These are phyloP conservation scores for Orchesellides sinensis DNA, from an alignment of 2,888 invertebrate genomes.

Conservation along the genomic window DNA sequence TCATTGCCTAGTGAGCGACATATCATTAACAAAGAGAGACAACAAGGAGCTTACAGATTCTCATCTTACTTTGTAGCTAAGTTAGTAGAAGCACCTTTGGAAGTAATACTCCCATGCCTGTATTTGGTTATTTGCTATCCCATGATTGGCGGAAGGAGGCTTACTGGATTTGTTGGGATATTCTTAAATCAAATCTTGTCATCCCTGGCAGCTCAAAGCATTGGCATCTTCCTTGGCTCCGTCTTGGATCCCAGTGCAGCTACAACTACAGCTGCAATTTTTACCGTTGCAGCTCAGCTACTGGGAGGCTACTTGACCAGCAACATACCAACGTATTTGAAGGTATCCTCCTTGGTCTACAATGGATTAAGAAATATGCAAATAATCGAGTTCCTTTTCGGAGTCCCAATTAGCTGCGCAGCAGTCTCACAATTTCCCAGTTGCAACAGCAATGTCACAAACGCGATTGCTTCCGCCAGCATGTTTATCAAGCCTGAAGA, in stretches of 20 bases:
- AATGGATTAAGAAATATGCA: slow-evolving; percentile 90
- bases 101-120: slow-evolving; percentile 85
- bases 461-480: background rate
- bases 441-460: slow-evolving; percentile 29
- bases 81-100: slow-evolving; percentile 87
- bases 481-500: slow-evolving; percentile 44
- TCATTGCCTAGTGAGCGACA: slow-evolving; percentile 88
- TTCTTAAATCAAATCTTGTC: slow-evolving; percentile 60
- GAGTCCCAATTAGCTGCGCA: slow-evolving; percentile 79
- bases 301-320: slow-evolving; percentile 87
- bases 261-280: slow-evolving; percentile 86
- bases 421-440: slow-evolving; percentile 29
- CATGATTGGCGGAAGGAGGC: slow-evolving; percentile 80
- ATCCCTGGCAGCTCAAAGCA: slow-evolving; percentile 79
- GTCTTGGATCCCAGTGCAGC: slow-evolving; percentile 87
- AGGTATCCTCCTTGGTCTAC: slow-evolving; percentile 86
- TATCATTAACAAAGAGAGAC: slow-evolving; percentile 87
- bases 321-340: slow-evolving; percentile 84
- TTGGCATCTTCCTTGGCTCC: slow-evolving; percentile 87
- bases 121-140: slow-evolving; percentile 87
- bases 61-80: slow-evolving; percentile 89
- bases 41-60: slow-evolving; percentile 86
- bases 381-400: slow-evolving; percentile 85
- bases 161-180: slow-evolving; percentile 45
- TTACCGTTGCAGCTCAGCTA: slow-evolving; percentile 86